phyloP scores from a whole-genome alignment of 2,113 vertebrate genomes.

The Sinocyclocheilus maitianheensis region DNA sequence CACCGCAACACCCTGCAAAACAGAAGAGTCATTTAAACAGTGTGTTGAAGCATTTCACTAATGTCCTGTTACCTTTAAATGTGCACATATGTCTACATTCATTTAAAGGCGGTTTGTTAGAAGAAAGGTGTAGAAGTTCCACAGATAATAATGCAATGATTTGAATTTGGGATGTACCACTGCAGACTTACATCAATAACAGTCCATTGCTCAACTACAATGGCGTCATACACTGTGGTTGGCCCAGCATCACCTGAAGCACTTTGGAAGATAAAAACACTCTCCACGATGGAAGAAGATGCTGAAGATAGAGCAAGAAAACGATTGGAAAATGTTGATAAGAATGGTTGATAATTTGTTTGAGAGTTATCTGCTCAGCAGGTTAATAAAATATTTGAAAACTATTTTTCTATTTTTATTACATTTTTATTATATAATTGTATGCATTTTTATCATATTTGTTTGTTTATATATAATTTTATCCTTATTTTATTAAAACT shows the following conservation, averaged over 20 bases:
- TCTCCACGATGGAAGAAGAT: slow-evolving; percentile 76
- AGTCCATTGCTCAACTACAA: slow-evolving; percentile 98
- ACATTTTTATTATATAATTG: not conserved
- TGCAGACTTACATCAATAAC: slow-evolving; percentile 83
- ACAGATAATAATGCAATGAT: not conserved
- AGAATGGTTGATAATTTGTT: not conserved
- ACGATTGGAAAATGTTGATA: slow-evolving; percentile 38
- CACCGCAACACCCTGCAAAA: slow-evolving; percentile 83
- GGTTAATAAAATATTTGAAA: not conserved
- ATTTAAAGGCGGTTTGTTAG: not conserved
- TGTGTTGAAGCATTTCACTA: not conserved
- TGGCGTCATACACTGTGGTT: slow-evolving; percentile 86
- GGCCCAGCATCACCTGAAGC: slow-evolving; percentile 78
- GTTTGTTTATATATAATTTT: not conserved
- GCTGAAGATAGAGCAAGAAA: slow-evolving; percentile 15
- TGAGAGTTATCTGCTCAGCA: not conserved
- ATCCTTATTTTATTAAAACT: not conserved
- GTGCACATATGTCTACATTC: not conserved
- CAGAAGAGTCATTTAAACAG: not conserved
- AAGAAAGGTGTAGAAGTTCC: not conserved
- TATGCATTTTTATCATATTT: not conserved
- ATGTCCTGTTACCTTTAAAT: not conserved
- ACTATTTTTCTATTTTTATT: not conserved
- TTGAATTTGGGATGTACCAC: not conserved
- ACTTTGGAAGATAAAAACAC: slow-evolving; percentile 91